These are phyloP conservation scores for Hoplodrina ambigua DNA, from an alignment of 2,888 invertebrate species.

Conservation along the genomic window DNA sequence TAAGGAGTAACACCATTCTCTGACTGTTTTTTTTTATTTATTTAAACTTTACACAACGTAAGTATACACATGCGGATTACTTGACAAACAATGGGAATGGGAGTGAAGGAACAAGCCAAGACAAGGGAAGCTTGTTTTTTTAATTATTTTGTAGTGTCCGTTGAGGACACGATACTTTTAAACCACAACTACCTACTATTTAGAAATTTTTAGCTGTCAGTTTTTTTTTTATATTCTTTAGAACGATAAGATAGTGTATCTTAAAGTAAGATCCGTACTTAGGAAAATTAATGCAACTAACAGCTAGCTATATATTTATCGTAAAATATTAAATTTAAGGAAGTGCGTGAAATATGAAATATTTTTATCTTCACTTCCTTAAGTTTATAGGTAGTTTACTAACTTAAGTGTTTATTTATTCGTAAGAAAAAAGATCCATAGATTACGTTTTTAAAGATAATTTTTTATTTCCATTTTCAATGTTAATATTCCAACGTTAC, in stretches of 20 bases:
- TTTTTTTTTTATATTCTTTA: constrained; percentile 24
- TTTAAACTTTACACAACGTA: no score
- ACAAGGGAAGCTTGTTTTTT: constrained; percentile 36
- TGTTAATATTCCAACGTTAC: neutral
- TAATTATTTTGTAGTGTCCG: constrained; percentile 47
- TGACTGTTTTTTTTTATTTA: no score
- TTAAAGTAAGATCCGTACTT: constrained; percentile 1
- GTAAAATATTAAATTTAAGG: constrained; percentile 32
- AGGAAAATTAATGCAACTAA: no score
- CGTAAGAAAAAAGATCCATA: neutral
- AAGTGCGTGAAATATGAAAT: constrained; percentile 1
- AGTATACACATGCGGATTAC: no score
- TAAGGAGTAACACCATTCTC: no score
- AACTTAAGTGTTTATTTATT: neutral
- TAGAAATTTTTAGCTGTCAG: constrained; percentile 33
- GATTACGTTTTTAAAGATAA: neutral
- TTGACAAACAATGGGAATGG: constrained; percentile 18
- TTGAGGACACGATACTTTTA: constrained; percentile 26
- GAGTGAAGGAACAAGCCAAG: constrained; percentile 39
- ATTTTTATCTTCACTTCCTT: constrained; percentile 3
- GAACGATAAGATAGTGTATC: constrained; percentile 20
- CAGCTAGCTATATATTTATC: neutral
- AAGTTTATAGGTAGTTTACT: neutral
- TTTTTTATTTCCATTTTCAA: neutral
- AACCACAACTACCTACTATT: constrained; percentile 34